Evolutionary conservation across 2,797 vertebrate genomes (phyloP), one percentile per base, ranked within the genome.

Genomic region (Pipistrellus nathusii): DNA sequence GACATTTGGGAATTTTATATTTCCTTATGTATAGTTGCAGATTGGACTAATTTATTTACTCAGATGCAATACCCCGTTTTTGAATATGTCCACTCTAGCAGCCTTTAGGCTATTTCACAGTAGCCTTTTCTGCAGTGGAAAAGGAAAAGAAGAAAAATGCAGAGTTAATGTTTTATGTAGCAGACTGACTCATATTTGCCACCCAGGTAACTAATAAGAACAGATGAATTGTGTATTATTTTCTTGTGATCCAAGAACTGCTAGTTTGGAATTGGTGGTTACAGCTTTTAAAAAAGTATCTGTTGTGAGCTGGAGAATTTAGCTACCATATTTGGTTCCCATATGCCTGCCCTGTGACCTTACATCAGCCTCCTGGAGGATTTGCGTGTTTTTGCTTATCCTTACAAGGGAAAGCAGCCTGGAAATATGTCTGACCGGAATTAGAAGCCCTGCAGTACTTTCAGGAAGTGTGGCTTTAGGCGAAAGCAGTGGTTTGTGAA

Each of bases 321-420:
- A 94, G 98, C 98, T 98, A 97, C 99, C 99, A 98, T 99, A 99
- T 99, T 99, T 99, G 99, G 99, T 98, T 98, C 94, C 96, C 30
- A 96, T 98, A 98, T 98, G 98, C 98, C 98, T 98, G 96, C 96
- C 98, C 98, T 97, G 98, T 98, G 98, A 98, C 98, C 98, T 97
- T 86, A 85, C 85, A 78, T 85, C 89, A 75, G 93, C 97, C 97
- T 97, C 97, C 96, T 95, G 97, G 97, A 96, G 97, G 97, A 98
- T 98, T 97, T 94, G 95, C 97, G 92, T 98, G 95, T 97, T 98
- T 99, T 98, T 98, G 98, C 98, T 97, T 98, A 89, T 92, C 99
- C 99, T 98, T 99, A 98, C 99, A 99, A 98, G 99, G 99, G 97
- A 97, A 96, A 72, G 92, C 95, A 97, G 96, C 96, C 94, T 20